Base-by-base conservation (phyloP, 2,888 invertebrate genomes). In the Crepidodera aurea region DNA sequence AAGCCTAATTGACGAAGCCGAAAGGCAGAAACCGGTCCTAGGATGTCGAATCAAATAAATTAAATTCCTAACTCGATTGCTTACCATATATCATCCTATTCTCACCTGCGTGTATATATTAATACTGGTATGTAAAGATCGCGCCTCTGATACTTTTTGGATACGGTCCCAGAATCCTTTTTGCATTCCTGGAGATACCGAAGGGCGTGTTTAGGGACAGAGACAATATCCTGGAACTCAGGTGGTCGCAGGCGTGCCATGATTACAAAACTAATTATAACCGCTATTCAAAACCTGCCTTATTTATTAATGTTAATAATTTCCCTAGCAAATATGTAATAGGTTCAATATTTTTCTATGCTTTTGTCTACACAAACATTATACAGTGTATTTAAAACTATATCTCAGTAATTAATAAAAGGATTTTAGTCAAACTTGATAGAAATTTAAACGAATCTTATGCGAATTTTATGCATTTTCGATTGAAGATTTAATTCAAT, bases 191-290 rank as follows among this genome's bases (percentile, higher is more conserved):
- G 64, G 66, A 69, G 66, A 64, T 60, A 63, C 62, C 53, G 66
- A 64, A 63, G 57, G 53, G 63, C 58, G 58, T 55, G 51, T 44
- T 29, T 15, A 54, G 53, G 44, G 32, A 57, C 39, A 50, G 22
- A 39, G 48, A 53, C 48, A 50, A 50, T 40, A 50, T 54, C 40
- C 40, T 61, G 62, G 66, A 69, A 71, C 77, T 68, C 78, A 79
- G 78, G 78, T 79, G 79, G 71, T 68, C 51, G 66, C 59, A 71
- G 71, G 72, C 71, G 74, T 73, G 72, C 75, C 74, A 75, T 76
- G 76, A 78, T 78, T 79, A 78, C 75, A 78, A 79, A 79, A 78
- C 77, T 78, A 79, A 79, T 79, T 78, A 79, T 75, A 75, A 77
- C 71, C 72, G 75, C 72, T 77, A 74, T 75, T 76, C 77, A 78